Percentiles rank a stretch among this genome's conserved stretches.
These are phyloP conservation scores for Cerceris rybyensis DNA, from an alignment of 2,888 invertebrate species.

Conservation along the genomic window DNA sequence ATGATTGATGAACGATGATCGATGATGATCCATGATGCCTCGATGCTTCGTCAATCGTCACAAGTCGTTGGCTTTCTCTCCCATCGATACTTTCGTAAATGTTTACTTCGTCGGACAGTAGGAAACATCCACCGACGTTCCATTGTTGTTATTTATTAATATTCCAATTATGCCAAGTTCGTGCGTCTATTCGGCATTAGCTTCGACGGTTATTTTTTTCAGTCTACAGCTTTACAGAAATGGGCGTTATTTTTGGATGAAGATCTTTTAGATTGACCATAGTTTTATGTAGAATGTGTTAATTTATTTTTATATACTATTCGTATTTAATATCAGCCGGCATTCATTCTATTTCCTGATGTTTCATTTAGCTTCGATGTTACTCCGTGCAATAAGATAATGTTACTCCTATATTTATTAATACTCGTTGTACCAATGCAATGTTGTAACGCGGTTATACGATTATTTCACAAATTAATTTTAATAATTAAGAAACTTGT, in stretches of 20 bases:
- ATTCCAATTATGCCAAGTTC: no score
- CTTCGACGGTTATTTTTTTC: no score
- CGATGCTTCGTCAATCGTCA: constrained; percentile 30
- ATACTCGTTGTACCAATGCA: background rate
- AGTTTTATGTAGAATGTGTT: background rate
- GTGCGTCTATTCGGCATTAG: background rate
- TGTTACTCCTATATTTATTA: background rate
- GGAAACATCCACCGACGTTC: constrained; percentile 42
- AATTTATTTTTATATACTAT: background rate
- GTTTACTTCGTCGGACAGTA: constrained; percentile 17
- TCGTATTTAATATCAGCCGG: background rate
- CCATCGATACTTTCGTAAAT: constrained; percentile 20
- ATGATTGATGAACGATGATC: constrained; percentile 42
- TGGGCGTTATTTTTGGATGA: constrained; percentile 11
- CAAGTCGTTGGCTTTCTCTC: constrained; percentile 23
- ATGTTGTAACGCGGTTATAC: constrained; percentile 15
- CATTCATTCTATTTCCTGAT: background rate
- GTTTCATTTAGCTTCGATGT: background rate
- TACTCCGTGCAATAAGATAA: background rate
- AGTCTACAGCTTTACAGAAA: constrained; percentile 11
- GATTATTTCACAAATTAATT: constrained; percentile 7
- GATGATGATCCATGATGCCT: constrained; percentile 48
- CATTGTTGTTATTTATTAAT: constrained; percentile 10
- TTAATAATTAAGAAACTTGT: background rate
- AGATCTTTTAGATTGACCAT: background rate